Conservation (phyloP, 35 echinoderm and acorn worm species). For the Hemicentrotus pulcherrimus region DNA sequence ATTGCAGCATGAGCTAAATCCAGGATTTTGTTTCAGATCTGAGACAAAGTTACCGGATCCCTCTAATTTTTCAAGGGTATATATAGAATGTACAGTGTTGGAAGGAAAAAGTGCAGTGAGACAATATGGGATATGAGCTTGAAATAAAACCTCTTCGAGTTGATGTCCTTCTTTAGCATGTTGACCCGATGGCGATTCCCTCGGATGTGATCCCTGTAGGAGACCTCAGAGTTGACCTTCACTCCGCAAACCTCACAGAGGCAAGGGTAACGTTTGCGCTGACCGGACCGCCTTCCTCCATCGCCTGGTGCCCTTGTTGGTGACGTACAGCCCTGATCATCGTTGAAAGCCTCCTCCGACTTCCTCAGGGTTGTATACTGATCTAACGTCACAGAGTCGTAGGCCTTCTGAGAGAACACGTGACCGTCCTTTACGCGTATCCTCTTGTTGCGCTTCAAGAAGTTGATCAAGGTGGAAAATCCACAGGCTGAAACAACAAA, state of each 20-base stretch:
- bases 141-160: slow-evolving; percentile 38
- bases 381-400: slow-evolving; percentile 58
- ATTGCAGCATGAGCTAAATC: no score
- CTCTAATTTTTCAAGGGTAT: no score
- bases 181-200: slow-evolving; percentile 57
- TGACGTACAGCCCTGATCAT: neutral
- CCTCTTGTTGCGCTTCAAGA: slow-evolving; percentile 52
- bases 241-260: slow-evolving; percentile 61
- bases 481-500: slow-evolving; percentile 51
- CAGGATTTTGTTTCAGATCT: no score
- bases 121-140: no score
- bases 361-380: slow-evolving; percentile 56
- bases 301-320: neutral
- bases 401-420: slow-evolving; percentile 46
- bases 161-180: slow-evolving; percentile 55
- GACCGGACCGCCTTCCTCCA: neutral
- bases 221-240: slow-evolving; percentile 56
- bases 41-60: no score
- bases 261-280: slow-evolving; percentile 55
- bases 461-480: slow-evolving; percentile 53
- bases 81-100: no score
- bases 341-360: neutral
- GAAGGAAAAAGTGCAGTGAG: no score
- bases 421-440: slow-evolving; percentile 57
- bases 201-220: slow-evolving; percentile 47